These are phyloP conservation scores for Barnardius zonarius DNA, from an alignment of 2,113 vertebrate species.

Conservation along the genomic window DNA sequence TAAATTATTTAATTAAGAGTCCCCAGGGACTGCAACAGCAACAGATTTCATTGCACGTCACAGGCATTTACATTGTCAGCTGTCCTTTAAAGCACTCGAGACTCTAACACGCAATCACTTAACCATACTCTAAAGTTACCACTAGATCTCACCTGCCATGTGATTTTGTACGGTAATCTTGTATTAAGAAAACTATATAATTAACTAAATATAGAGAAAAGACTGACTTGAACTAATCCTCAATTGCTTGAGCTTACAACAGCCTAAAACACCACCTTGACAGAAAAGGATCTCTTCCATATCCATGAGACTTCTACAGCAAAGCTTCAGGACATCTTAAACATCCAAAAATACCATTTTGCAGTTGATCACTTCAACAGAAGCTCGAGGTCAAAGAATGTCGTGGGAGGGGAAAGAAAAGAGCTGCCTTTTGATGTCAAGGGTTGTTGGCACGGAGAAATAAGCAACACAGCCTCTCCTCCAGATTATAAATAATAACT, in stretches of 20 bases:
- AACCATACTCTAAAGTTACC: neutral
- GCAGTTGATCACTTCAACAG: constrained; percentile 46
- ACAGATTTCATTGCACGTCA: neutral
- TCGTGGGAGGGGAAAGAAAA: constrained; percentile 51
- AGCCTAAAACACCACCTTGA: neutral
- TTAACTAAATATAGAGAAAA: neutral
- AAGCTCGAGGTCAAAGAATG: constrained; percentile 38
- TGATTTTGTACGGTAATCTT: neutral
- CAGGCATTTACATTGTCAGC: neutral
- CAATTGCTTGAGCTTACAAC: neutral
- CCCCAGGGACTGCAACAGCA: neutral
- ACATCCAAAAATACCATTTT: constrained; percentile 11
- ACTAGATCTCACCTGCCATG: neutral
- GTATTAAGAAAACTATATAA: neutral
- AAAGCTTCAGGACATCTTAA: neutral
- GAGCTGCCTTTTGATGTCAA: constrained; percentile 27
- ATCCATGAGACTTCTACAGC: neutral
- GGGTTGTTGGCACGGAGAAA: neutral
- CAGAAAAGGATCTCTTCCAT: neutral
- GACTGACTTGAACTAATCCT: neutral
- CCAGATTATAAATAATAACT: constrained; percentile 17
- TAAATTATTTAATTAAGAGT: neutral
- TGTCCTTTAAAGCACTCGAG: neutral
- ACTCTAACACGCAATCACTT: neutral
- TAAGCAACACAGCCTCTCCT: neutral